Percentiles rank a stretch among this genome's conserved stretches.
These are phyloP conservation scores for Tortricodes alternella DNA, from an alignment of 2,888 invertebrate genomes.

Conservation along the genomic window DNA sequence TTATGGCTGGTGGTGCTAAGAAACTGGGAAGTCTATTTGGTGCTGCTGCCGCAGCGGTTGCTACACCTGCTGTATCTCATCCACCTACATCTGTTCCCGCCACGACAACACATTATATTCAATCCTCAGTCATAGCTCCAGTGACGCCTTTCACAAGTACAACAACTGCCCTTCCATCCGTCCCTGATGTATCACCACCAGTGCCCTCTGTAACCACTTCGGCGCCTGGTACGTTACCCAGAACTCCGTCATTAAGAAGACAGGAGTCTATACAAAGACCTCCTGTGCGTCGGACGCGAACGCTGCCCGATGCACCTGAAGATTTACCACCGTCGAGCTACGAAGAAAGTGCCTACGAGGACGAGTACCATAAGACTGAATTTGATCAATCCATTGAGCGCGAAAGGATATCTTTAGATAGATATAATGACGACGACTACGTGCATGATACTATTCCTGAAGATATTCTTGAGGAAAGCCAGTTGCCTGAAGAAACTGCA, in stretches of 20 bases:
- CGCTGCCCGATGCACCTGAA: constrained; percentile 76
- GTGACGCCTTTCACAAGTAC: constrained; percentile 63
- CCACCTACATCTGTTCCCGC: constrained; percentile 45
- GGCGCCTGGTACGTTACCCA: constrained; percentile 62
- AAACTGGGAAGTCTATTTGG: constrained; percentile 77
- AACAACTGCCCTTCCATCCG: constrained; percentile 62
- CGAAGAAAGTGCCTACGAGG: constrained; percentile 81
- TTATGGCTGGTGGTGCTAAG: constrained; percentile 78
- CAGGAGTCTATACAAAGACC: constrained; percentile 80
- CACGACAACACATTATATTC: constrained; percentile 49
- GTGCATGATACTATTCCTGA: constrained; percentile 66
- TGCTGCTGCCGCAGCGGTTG: constrained; percentile 74
- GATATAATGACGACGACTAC: constrained; percentile 73
- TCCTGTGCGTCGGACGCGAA: constrained; percentile 72
- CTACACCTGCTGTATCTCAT: constrained; percentile 58
- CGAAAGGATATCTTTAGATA: constrained; percentile 70
- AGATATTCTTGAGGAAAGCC: constrained; percentile 63
- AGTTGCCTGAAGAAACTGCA: constrained; percentile 55
- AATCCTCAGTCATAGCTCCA: constrained; percentile 56
- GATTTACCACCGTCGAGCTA: constrained; percentile 68
- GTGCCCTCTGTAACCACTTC: constrained; percentile 64
- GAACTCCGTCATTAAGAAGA: constrained; percentile 72
- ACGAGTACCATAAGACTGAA: constrained; percentile 80
- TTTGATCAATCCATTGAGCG: constrained; percentile 71
- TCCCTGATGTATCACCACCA: constrained; percentile 67